phyloP scores from a whole-genome alignment of 2,113 vertebrate species.

The Coturnix japonica region DNA sequence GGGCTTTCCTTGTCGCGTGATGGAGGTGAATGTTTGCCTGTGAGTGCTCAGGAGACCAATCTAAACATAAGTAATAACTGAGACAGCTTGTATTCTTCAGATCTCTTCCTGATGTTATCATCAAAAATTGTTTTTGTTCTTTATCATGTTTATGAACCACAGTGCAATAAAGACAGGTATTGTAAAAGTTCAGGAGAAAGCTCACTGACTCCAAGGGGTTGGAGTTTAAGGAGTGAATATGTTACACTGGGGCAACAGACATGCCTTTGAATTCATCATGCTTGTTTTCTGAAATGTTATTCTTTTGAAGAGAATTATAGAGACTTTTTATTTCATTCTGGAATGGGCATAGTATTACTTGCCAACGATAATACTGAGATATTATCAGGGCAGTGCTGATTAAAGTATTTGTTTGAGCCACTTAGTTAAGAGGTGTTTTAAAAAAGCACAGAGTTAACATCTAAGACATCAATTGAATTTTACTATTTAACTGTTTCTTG shows the following conservation, averaged over 20 bases:
- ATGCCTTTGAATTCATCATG: not conserved
- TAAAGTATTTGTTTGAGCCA: not conserved
- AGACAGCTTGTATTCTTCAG: not conserved
- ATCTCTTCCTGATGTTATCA: not conserved
- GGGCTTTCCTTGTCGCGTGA: not conserved
- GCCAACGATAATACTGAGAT: not conserved
- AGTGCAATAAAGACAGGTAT: not conserved
- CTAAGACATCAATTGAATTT: not conserved
- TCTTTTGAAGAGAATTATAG: not conserved
- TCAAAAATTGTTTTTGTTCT: not conserved
- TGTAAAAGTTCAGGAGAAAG: not conserved
- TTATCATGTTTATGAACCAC: not conserved
- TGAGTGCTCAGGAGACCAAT: not conserved
- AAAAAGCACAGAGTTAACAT: not conserved
- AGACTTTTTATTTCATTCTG: not conserved
- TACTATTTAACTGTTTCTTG: constrained; percentile 13
- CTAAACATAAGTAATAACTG: not conserved
- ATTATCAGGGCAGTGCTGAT: not conserved
- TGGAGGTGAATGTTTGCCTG: not conserved
- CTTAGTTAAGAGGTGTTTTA: constrained; percentile 8
- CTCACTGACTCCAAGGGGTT: not conserved
- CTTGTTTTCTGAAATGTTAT: not conserved
- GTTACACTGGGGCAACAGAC: not conserved
- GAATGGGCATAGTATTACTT: not conserved
- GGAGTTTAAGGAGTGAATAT: not conserved